Evolutionary conservation across 2,888 invertebrate genomes (phyloP), one percentile per base, ranked within the genome.

Genomic region (Rhopalosiphum nymphaeae): DNA sequence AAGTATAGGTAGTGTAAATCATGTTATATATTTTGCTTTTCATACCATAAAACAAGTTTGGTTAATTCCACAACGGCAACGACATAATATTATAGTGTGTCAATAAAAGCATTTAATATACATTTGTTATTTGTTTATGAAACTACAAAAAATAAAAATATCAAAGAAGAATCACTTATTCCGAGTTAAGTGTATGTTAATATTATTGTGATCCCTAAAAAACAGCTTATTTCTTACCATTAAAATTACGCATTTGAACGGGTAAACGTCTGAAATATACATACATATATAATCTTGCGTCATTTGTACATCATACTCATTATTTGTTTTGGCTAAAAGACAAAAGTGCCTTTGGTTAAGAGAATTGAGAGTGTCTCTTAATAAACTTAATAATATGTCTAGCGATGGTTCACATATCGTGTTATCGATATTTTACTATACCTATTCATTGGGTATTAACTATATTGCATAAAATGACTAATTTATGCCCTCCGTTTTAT

Each of bases 201-300:
- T 88, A 53, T 78, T 88, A 89, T 46, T n/a, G 53, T 89, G 67
- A 92, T 93, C 42, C 88, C 88, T 78, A 56, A 16, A 88, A 92
- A 93, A 85, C 93, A 36, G 93, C 93, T 36, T 93, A 25, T 84
- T 94, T 44, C 94, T 94, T 94, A 94, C 94, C 94, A 91, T 94
- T 94, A 94, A 86, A 91, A 94, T 94, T 91, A 94, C 91, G 94
- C 94, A 91, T 94, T 94, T 94, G 94, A 94, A 94, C 94, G 86
- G 94, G 94, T 94, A 91, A 91, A 94, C 94, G 94, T 94, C 94
- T 94, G 94, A 94, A 94, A 94, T 94, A 94, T 94, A 94, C 86
- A 94, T 86, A 94, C 94, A 94, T 87, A 91, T 90, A 91, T 91
- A 94, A 94, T 94, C 94, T 94, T 94, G 94, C 94, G 94, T 94